phyloP scores from a whole-genome alignment of 1,140 invertebrate genomes.

The Trichonephila clavata region DNA sequence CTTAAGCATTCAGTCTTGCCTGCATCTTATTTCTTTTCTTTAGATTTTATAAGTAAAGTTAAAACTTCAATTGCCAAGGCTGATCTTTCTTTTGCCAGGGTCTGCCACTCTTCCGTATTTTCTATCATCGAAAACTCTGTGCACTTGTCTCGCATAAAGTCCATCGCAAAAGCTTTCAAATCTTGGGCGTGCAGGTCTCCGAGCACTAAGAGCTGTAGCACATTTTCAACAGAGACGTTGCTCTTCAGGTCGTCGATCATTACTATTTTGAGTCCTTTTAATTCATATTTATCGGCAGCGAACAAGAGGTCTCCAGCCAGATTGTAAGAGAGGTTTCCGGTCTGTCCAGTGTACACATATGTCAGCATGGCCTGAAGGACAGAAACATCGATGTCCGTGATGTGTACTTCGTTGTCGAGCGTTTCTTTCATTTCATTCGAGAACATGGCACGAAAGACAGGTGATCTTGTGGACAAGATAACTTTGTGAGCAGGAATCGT shows the following conservation, averaged over 20 bases:
- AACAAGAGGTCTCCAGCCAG: background rate
- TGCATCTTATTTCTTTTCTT: too few relatives aligned
- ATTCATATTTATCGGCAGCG: background rate
- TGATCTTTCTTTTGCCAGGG: too few relatives aligned
- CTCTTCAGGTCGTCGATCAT: background rate
- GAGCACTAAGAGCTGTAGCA: background rate
- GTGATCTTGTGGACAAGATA: constrained; percentile 80
- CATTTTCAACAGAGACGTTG: background rate
- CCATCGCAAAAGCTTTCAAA: background rate
- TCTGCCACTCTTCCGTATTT: background rate
- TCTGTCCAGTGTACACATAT: background rate
- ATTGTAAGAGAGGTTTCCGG: background rate
- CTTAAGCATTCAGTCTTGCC: too few relatives aligned
- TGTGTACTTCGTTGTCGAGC: background rate
- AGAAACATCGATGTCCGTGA: background rate
- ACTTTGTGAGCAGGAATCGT: constrained; percentile 80
- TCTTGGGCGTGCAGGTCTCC: background rate
- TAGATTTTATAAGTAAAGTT: too few relatives aligned
- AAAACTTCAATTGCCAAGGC: too few relatives aligned
- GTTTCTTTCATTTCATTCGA: constrained; percentile 77
- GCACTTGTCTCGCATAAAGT: background rate
- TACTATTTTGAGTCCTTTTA: background rate
- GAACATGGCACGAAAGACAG: constrained; percentile 80
- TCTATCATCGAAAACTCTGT: background rate
- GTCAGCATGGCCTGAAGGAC: background rate